phyloP scores from a whole-genome alignment of 2,113 vertebrate species.

The Mus spicilegus region DNA sequence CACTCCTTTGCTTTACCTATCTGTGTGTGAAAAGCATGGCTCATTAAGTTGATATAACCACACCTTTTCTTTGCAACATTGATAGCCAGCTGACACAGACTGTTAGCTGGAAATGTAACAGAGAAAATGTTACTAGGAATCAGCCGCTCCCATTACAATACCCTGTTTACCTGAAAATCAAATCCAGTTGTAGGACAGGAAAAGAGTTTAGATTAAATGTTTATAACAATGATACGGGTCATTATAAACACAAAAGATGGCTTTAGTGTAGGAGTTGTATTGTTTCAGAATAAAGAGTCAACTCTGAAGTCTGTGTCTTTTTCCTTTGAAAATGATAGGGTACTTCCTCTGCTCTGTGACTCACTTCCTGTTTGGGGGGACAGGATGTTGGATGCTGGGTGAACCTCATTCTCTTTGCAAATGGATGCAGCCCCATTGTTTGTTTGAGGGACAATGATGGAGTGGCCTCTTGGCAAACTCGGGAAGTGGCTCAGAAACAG shows the following conservation, averaged over 20 bases:
- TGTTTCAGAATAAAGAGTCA: slow-evolving; percentile 69
- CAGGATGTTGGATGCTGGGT: slow-evolving; percentile 74
- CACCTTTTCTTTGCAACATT: slow-evolving; percentile 6
- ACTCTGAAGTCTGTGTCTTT: slow-evolving; percentile 66
- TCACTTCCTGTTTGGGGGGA: slow-evolving; percentile 82
- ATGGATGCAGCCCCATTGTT: slow-evolving; percentile 78
- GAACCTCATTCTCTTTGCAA: slow-evolving; percentile 63
- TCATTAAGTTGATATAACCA: neutral
- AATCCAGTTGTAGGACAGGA: neutral
- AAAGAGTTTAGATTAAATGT: slow-evolving; percentile 64
- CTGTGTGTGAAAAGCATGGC: neutral
- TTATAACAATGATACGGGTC: slow-evolving; percentile 53
- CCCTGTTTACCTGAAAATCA: slow-evolving; percentile 46
- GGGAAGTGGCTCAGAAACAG: slow-evolving; percentile 40
- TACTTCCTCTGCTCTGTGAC: slow-evolving; percentile 71
- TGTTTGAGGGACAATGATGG: slow-evolving; percentile 71
- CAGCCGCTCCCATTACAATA: neutral
- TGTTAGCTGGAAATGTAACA: slow-evolving; percentile 15
- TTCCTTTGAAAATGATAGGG: slow-evolving; percentile 70
- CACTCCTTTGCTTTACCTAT: neutral
- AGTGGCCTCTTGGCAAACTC: slow-evolving; percentile 72
- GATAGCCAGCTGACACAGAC: slow-evolving; percentile 26
- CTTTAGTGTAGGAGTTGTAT: slow-evolving; percentile 43
- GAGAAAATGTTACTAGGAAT: neutral
- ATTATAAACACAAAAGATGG: slow-evolving; percentile 63